phyloP scores from a whole-genome alignment of 2,797 vertebrate species.

The Danio choprae region DNA sequence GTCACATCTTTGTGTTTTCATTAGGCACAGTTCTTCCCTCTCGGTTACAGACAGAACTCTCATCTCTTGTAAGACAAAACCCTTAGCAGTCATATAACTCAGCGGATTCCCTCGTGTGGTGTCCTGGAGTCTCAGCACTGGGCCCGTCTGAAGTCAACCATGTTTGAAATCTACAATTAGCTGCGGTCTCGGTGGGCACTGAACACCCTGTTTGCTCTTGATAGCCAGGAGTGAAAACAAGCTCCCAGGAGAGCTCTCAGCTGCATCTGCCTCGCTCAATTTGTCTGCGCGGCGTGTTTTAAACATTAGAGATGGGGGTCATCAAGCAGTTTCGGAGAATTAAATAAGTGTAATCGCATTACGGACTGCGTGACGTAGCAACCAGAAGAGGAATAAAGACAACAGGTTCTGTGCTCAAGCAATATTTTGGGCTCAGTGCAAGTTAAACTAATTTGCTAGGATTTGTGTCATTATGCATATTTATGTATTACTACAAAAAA shows the following conservation, averaged over 20 bases:
- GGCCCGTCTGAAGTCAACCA: constrained; percentile 19
- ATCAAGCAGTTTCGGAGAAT: constrained; percentile 6
- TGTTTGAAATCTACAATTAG: constrained; percentile 41
- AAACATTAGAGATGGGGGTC: constrained; percentile 10
- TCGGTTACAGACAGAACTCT: background rate
- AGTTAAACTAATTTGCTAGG: background rate
- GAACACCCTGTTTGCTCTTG: constrained; percentile 21
- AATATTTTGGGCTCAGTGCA: background rate
- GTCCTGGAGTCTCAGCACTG: constrained; percentile 10
- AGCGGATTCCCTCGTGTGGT: background rate
- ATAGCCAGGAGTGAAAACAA: constrained; percentile 43
- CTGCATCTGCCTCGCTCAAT: background rate
- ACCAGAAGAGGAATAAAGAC: background rate
- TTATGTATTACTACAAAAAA: background rate
- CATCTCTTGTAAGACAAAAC: constrained; percentile 20
- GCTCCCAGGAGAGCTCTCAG: constrained; percentile 23
- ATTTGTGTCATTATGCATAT: background rate
- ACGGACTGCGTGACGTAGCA: background rate
- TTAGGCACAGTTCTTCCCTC: background rate
- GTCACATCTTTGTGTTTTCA: background rate
- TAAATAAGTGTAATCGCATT: constrained; percentile 2
- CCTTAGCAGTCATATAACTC: constrained; percentile 14
- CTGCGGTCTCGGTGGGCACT: background rate
- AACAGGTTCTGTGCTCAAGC: background rate
- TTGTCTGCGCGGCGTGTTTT: background rate